Evolutionary conservation across 1,140 invertebrate species (phyloP).

Genomic region (Antheraea mylitta): DNA sequence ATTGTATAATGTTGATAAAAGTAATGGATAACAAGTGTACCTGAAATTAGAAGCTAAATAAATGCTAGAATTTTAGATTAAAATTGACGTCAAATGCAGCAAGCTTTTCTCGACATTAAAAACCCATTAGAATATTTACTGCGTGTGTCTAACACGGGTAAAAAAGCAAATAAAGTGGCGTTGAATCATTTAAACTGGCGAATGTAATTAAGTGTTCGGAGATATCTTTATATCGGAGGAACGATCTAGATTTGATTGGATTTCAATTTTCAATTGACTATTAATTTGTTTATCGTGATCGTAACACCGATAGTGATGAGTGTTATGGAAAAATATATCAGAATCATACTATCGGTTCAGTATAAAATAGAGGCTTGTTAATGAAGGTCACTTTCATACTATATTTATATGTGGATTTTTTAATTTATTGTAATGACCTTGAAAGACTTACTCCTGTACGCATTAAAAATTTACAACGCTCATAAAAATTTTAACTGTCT

Average conservation of each 20-base stretch:
- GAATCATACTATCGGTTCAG: background rate
- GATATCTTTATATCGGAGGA: conserved; percentile 29
- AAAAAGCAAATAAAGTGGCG: conserved; percentile 40
- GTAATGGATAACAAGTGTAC: too few species aligned
- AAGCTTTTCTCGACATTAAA: background rate
- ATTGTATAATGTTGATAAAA: too few species aligned
- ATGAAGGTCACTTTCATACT: background rate
- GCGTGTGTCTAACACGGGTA: conserved; percentile 24
- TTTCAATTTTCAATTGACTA: conserved; percentile 50
- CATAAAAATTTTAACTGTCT: too few species aligned
- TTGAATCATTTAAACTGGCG: conserved; percentile 46
- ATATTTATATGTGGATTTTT: background rate
- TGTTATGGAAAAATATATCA: conserved; percentile 14
- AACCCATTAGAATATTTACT: background rate
- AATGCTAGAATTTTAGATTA: background rate
- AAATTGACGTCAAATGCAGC: background rate
- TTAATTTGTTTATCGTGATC: conserved; percentile 45
- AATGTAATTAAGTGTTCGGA: conserved; percentile 32
- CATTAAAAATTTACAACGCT: too few species aligned
- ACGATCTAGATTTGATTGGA: conserved; percentile 56
- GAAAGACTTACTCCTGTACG: too few species aligned
- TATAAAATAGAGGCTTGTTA: too few species aligned
- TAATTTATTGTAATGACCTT: too few species aligned
- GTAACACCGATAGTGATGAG: conserved; percentile 16
- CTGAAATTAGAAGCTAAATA: too few species aligned